Percentiles rank a stretch among this genome's conserved stretches.
phyloP scores from a whole-genome alignment of 2,797 vertebrate genomes.

The Lagodon rhomboides region DNA sequence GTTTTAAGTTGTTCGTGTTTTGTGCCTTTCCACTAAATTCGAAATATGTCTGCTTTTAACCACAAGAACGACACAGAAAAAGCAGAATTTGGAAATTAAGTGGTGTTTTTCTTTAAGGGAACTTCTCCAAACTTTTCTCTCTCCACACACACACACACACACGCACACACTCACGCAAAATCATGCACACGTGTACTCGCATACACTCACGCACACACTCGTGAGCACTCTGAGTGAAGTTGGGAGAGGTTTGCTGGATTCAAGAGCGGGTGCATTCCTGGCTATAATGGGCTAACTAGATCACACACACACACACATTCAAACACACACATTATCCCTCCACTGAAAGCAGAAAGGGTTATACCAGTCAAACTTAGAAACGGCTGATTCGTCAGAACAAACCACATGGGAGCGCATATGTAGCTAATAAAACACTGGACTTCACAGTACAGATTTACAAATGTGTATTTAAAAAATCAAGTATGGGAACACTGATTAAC shows the following conservation, averaged over 20 bases:
- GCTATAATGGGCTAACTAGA: conserved; percentile 75
- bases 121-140: conserved; percentile 38
- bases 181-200: conserved; percentile 50
- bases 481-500: background rate
- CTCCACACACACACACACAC: conserved; percentile 15
- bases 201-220: conserved; percentile 29
- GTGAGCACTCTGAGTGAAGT: conserved; percentile 44
- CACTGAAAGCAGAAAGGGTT: conserved; percentile 47
- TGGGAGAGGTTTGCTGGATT: conserved; percentile 80
- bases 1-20: conserved; percentile 25
- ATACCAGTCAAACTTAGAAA: conserved; percentile 53
- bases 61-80: conserved; percentile 24
- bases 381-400: conserved; percentile 34
- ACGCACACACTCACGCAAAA: conserved; percentile 17
- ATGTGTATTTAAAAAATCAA: background rate
- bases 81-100: conserved; percentile 38
- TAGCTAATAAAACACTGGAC: conserved; percentile 21
- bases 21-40: conserved; percentile 21
- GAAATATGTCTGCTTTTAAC: conserved; percentile 37
- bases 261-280: conserved; percentile 74
- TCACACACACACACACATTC: conserved; percentile 11
- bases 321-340: conserved; percentile 31
- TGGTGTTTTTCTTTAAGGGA: conserved; percentile 62
- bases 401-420: conserved; percentile 31
- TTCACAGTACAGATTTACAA: conserved; percentile 19